These are phyloP conservation scores for Xanthostigma xanthostigma DNA, from an alignment of 2,888 invertebrate genomes.

Conservation along the genomic window DNA sequence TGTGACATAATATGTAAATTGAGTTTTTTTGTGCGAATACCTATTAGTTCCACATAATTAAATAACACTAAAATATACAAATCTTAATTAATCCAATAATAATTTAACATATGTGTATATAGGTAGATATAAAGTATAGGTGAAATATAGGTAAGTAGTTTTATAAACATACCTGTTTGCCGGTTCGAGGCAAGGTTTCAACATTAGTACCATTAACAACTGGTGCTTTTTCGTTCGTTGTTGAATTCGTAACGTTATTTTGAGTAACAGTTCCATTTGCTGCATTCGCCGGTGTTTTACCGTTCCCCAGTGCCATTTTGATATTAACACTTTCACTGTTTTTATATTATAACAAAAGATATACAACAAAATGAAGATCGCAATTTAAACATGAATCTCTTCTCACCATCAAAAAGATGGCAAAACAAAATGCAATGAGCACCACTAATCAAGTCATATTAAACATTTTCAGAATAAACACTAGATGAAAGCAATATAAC, in stretches of 20 bases:
- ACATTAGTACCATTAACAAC: constrained; percentile 43
- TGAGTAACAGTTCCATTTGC: constrained; percentile 28
- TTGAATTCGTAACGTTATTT: constrained; percentile 1
- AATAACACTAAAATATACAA: too few species aligned
- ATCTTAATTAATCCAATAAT: too few species aligned
- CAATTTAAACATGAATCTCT: constrained; percentile 8
- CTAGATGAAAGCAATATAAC: not conserved
- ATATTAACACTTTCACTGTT: constrained; percentile 7
- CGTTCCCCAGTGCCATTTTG: constrained; percentile 29
- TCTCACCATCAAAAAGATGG: not conserved
- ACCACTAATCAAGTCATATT: not conserved
- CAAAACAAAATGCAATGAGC: constrained; percentile 1
- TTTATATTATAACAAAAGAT: constrained; percentile 8
- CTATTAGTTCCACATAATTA: too few species aligned
- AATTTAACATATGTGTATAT: not conserved
- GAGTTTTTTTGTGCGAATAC: too few species aligned
- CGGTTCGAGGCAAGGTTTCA: constrained; percentile 39
- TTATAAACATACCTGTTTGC: constrained; percentile 34
- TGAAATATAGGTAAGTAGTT: constrained; percentile 6
- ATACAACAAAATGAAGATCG: constrained; percentile 8
- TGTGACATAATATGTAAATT: too few species aligned
- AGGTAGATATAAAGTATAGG: not conserved
- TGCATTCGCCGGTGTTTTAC: constrained; percentile 20
- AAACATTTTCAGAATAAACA: not conserved
- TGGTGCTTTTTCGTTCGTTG: constrained; percentile 34